phyloP scores from a whole-genome alignment of 2,797 vertebrate species.

The Melanotaenia maccullochi region DNA sequence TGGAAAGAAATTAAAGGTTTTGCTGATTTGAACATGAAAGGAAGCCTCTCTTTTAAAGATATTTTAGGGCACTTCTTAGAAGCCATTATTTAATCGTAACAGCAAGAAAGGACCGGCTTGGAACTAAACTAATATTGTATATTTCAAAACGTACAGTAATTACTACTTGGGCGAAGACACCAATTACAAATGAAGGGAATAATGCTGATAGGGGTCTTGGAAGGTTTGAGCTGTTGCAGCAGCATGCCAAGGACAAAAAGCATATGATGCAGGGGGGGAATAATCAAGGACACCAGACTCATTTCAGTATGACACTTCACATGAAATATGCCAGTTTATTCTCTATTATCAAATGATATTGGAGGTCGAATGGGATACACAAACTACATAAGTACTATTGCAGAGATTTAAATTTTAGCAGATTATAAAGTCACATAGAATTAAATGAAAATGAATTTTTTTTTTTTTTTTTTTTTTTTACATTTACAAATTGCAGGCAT shows the following conservation, averaged over 20 bases:
- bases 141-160: background rate
- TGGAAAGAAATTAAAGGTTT: too few relatives aligned
- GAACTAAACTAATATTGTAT: too few relatives aligned
- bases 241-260: background rate
- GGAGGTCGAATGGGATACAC: too few relatives aligned
- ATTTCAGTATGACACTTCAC: background rate
- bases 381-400: too few relatives aligned
- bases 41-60: background rate
- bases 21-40: background rate
- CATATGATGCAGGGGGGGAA: background rate
- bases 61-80: background rate
- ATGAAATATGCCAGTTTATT: background rate
- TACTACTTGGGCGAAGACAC: background rate
- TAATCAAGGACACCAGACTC: background rate
- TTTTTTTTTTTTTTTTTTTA: too few relatives aligned
- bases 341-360: background rate
- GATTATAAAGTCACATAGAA: too few relatives aligned
- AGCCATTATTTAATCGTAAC: too few relatives aligned
- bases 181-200: background rate
- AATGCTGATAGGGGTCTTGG: background rate
- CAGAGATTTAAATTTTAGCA: too few relatives aligned
- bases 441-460: too few relatives aligned
- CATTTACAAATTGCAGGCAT: too few relatives aligned
- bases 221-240: background rate
- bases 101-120: too few relatives aligned